A percentile compares a stretch with the other conserved stretches of the same genome.
These are phyloP conservation scores for Scaptodrosophila lebanonensis DNA, from an alignment of 1,140 invertebrate species.

Conservation along the genomic window DNA sequence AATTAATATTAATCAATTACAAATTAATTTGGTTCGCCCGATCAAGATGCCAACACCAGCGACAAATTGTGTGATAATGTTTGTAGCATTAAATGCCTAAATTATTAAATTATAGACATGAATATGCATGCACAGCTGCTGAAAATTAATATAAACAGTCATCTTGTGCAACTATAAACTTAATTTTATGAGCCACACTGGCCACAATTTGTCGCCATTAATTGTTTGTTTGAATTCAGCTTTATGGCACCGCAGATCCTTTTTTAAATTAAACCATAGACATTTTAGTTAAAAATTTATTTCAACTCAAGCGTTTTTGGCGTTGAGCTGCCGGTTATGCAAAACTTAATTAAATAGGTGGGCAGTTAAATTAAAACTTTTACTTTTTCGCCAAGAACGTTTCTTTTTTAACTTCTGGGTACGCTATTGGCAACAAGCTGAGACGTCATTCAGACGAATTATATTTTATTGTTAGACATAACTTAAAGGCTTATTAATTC, in stretches of 20 bases:
- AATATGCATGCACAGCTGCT: slow-evolving; percentile 28
- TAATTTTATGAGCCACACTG: slow-evolving; percentile 7
- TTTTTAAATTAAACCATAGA: slow-evolving; percentile 21
- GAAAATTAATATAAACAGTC: neutral
- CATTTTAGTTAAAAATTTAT: slow-evolving; percentile 1
- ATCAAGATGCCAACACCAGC: too few relatives aligned
- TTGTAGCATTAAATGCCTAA: slow-evolving; percentile 25
- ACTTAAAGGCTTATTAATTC: slow-evolving; percentile 37
- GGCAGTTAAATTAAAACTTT: slow-evolving; percentile 15
- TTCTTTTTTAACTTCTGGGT: slow-evolving; percentile 5
- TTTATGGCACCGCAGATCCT: slow-evolving; percentile 26
- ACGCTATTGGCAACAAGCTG: too few relatives aligned
- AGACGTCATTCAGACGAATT: slow-evolving; percentile 1
- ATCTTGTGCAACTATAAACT: slow-evolving; percentile 6
- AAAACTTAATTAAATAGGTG: slow-evolving; percentile 13
- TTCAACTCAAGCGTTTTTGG: neutral
- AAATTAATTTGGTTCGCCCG: slow-evolving; percentile 38
- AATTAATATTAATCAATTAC: slow-evolving; percentile 46
- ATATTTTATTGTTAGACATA: slow-evolving; percentile 34
- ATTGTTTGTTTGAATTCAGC: slow-evolving; percentile 33
- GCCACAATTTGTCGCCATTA: slow-evolving; percentile 25
- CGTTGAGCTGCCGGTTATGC: neutral
- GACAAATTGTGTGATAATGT: slow-evolving; percentile 2
- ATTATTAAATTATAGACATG: slow-evolving; percentile 38
- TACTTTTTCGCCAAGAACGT: slow-evolving; percentile 10